Evolutionary conservation across 2,113 vertebrate genomes (phyloP), one percentile per base, ranked within the genome.

Genomic region (Larimichthys polyactis): DNA sequence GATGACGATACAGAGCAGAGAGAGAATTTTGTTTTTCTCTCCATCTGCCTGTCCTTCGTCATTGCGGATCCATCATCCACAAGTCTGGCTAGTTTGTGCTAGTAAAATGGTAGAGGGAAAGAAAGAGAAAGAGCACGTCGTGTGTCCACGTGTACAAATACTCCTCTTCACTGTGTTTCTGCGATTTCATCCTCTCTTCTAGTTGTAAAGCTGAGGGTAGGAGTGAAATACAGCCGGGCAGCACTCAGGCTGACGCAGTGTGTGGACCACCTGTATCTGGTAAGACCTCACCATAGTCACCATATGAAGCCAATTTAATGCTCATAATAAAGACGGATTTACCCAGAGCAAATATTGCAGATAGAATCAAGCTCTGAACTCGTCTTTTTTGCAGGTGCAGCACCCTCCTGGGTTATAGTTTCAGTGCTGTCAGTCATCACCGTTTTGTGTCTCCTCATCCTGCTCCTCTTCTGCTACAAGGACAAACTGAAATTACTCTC

Each of bases 391-490:
- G 11, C 85, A 95, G 93, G 82, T 48, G 59, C 88, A n/a, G 46
- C 84, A 0, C 85, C 87, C 48, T 93, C 92, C 69, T 95, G 94
- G 94, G 90, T 94, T 2, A 81, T 96, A 8, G 95, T 96, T 65
- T 92, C 92, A 7, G 88, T 95, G 58, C 90, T 95, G 77, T 95
- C 89, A 5, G 86, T 92, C 82, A 91, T 96, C 70, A 93, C 94
- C 5, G 71, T 95, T 49, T 84, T 95, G 55, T 95, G 93, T 49
- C 92, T 95, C 52, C 90, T 95, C 74, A 92, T 96, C 79, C 85
- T 96, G 58, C 91, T 93, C 19, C 88, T 96, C 57, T 94, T 95
- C 88, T 96, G 95, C 91, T 95, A 94, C 87, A 96, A 95, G 83
- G 95, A 96, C 81, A 96, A 94, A 81, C 85, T 96, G 49, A 95